Conservation (phyloP, 2,797 vertebrate species). For the Psittacula echo region DNA sequence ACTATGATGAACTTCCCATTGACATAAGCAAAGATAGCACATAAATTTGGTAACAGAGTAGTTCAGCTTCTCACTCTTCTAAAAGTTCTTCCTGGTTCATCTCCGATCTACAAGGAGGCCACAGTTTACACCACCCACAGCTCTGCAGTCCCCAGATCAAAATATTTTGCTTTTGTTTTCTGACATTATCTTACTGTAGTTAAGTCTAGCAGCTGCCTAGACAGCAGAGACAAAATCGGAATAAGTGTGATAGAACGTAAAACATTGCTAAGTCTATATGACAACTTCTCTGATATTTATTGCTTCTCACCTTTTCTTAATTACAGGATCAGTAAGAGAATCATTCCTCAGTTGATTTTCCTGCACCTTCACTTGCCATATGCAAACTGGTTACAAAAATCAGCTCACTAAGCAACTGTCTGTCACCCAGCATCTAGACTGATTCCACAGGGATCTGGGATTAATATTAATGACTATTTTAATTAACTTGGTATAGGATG, state of each 20-base stretch:
- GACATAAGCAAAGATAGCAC: not conserved
- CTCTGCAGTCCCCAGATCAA: conserved; percentile 64
- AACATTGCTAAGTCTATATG: conserved; percentile 42
- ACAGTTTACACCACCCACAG: conserved; percentile 63
- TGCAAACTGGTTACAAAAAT: conserved; percentile 14
- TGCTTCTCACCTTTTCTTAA: conserved; percentile 47
- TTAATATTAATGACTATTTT: conserved; percentile 22
- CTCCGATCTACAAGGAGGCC: conserved; percentile 47
- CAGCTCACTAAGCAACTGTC: not conserved
- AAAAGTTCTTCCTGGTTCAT: conserved; percentile 41
- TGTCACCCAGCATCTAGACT: not conserved
- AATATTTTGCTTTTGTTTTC: conserved; percentile 72
- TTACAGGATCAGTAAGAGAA: conserved; percentile 7
- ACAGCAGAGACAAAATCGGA: conserved; percentile 38
- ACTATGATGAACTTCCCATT: not conserved
- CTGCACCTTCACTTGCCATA: not conserved
- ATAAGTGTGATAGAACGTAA: conserved; percentile 54
- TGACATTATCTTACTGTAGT: conserved; percentile 59
- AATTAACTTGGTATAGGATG: conserved; percentile 20
- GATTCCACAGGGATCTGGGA: not conserved
- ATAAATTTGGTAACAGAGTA: not conserved
- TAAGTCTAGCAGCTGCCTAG: conserved; percentile 65
- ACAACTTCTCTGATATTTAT: conserved; percentile 36
- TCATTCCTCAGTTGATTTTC: conserved; percentile 37
- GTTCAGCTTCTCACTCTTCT: conserved; percentile 30